Conservation (phyloP, 1,140 invertebrate species). For the Orius insidiosus region DNA sequence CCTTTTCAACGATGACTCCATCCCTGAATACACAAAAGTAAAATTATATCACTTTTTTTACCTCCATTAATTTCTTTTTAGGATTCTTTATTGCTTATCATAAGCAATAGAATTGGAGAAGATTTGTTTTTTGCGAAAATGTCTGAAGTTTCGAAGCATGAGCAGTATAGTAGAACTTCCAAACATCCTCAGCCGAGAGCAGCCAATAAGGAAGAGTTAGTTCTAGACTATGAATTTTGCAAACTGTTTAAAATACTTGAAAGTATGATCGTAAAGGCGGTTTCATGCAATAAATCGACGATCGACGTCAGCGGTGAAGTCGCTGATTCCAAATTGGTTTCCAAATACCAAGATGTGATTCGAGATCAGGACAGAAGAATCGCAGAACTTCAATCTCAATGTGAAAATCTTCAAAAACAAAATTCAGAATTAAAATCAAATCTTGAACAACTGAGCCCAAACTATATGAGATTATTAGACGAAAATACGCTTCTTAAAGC, state of each 20-base stretch:
- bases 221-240: conserved; percentile 93
- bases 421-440: conserved; percentile 27
- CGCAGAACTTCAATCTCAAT: conserved; percentile 9
- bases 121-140: conserved; percentile 81
- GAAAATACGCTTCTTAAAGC: conserved; percentile 77
- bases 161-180: conserved; percentile 75
- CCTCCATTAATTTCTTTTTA: conserved; percentile 25
- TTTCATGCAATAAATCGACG: conserved; percentile 32
- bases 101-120: conserved; percentile 79
- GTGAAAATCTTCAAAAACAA: conserved; percentile 13
- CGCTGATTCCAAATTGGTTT: conserved; percentile 22
- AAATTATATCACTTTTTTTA: conserved; percentile 13
- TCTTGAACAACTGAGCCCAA: conserved; percentile 48
- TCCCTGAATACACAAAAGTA: conserved; percentile 54
- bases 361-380: conserved; percentile 67
- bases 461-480: conserved; percentile 62
- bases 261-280: conserved; percentile 39
- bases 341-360: conserved; percentile 77
- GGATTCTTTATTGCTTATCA: conserved; percentile 65
- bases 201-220: conserved; percentile 55
- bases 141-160: conserved; percentile 68
- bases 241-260: conserved; percentile 65
- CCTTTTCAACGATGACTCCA: conserved; percentile 77
- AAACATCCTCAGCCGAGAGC: conserved; percentile 81
- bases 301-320: conserved; percentile 30